Base-by-base conservation (phyloP, 1,140 invertebrate genomes). In the Arion vulgaris region DNA sequence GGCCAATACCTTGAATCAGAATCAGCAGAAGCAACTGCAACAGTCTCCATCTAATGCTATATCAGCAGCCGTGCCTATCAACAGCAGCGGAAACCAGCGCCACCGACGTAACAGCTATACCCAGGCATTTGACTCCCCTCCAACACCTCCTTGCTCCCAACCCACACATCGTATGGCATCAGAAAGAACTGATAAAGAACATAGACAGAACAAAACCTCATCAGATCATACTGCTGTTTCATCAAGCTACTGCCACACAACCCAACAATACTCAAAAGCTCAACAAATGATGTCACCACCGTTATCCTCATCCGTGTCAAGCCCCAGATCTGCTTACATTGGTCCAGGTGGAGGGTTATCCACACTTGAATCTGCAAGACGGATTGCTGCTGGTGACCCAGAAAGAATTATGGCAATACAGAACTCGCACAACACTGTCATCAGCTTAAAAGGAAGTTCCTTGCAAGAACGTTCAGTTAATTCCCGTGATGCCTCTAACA, bases 101-200 rank as follows among this genome's bases (percentile, higher is more conserved):
- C 87, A 88, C 71, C 84, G 89, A 0, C 86, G 89, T 66, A 87
- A 90, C 84, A 90, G 89, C 83, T 90, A 89, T 82, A 87, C 89
- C 45, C 86, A 86, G 71, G 88, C 88, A 53, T 87, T 90, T 68
- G 86, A 87, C 73, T 73, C 80, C 4, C 80, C 80, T 41, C 80
- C 80, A 7, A 80, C 72, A 19, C 84, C 83, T 13, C 80, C 76
- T 28, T 82, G 83, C 0, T 32, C 62, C 13, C 53, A 66, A 66
- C 80, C 80, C 9, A 57, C 78, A 39, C 34, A 34, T 36, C 39
- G 38, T 26, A 51, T 49, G n/a, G 17, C 62, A 9, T 26, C 76
- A 15, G 34, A 41, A 26, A 81, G n/a, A 38, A 32, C 49, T 49
- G 32, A 45, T 0, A 66, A 69, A 71, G 39, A 23, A 32, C 62